These are phyloP conservation scores for Endomychus coccineus DNA, from an alignment of 2,888 invertebrate genomes.

Conservation along the genomic window DNA sequence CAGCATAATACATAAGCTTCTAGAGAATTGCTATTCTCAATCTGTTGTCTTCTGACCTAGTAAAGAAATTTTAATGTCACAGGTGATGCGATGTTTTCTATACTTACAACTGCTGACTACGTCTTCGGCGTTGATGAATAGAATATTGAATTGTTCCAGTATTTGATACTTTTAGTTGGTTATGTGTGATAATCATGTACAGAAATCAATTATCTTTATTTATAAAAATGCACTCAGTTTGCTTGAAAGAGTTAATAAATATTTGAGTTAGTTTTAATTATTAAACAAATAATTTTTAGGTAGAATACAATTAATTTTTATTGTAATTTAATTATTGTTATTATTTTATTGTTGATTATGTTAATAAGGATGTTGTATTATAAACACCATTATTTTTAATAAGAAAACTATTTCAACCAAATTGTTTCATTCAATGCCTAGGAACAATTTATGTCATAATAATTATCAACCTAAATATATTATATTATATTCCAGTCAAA, in stretches of 20 bases:
- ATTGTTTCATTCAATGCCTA: conserved; percentile 11
- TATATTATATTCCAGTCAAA: no score
- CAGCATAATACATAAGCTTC: not conserved
- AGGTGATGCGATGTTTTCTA: conserved; percentile 1
- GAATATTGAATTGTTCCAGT: not conserved
- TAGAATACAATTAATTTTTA: conserved; percentile 12
- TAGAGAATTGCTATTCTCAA: not conserved
- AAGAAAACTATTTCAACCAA: conserved; percentile 25
- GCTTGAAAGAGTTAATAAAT: conserved; percentile 3
- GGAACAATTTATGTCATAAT: no score
- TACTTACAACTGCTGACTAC: no score
- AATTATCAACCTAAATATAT: no score
- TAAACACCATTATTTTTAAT: conserved; percentile 44
- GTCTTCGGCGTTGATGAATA: not conserved
- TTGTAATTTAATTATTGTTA: conserved; percentile 43
- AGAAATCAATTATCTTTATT: no score
- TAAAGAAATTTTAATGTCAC: not conserved
- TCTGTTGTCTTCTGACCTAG: not conserved
- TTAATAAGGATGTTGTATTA: conserved; percentile 43
- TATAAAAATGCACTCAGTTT: not conserved
- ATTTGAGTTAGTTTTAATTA: not conserved
- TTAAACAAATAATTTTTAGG: not conserved
- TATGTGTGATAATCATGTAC: conserved; percentile 5
- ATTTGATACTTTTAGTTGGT: not conserved
- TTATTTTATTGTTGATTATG: conserved; percentile 45